Percentiles rank a stretch among this genome's conserved stretches.
These are phyloP conservation scores for Nysson spinosus DNA, from an alignment of 2,888 invertebrate genomes.

Conservation along the genomic window DNA sequence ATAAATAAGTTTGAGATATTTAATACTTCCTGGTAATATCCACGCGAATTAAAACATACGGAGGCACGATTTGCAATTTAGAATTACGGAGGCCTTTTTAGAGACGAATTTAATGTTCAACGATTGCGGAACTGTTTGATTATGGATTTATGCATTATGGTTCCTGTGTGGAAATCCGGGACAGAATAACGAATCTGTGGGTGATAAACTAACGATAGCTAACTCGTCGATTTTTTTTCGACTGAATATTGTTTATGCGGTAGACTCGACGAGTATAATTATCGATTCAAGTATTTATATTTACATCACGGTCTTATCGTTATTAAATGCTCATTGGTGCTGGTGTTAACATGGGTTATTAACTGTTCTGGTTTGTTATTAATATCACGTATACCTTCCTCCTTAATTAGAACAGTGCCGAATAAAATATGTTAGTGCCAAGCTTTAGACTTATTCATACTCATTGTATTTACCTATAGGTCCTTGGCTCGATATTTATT, in stretches of 20 bases:
- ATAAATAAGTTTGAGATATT: constrained; percentile 29
- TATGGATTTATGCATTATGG: no score
- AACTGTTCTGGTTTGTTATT: constrained; percentile 37
- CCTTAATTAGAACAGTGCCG: no score
- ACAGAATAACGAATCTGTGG: constrained; percentile 32
- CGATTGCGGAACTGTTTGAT: no score
- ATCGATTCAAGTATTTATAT: constrained; percentile 67
- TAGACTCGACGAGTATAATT: constrained; percentile 62
- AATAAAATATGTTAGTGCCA: no score
- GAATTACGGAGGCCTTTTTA: constrained; percentile 50
- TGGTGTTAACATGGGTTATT: constrained; percentile 63
- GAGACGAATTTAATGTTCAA: constrained; percentile 33
- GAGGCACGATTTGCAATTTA: constrained; percentile 43
- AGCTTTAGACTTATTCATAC: not conserved
- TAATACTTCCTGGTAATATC: constrained; percentile 20
- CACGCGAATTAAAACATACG: no score
- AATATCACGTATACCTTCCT: constrained; percentile 26
- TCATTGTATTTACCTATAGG: not conserved
- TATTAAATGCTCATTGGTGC: constrained; percentile 76
- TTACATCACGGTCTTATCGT: constrained; percentile 64
- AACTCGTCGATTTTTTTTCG: constrained; percentile 45
- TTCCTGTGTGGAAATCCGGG: constrained; percentile 40
- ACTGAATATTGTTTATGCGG: constrained; percentile 57
- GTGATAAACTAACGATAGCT: constrained; percentile 41
- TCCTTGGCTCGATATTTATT: no score